Conservation (phyloP, 2,113 vertebrate genomes). For the Mustelus asterias region DNA sequence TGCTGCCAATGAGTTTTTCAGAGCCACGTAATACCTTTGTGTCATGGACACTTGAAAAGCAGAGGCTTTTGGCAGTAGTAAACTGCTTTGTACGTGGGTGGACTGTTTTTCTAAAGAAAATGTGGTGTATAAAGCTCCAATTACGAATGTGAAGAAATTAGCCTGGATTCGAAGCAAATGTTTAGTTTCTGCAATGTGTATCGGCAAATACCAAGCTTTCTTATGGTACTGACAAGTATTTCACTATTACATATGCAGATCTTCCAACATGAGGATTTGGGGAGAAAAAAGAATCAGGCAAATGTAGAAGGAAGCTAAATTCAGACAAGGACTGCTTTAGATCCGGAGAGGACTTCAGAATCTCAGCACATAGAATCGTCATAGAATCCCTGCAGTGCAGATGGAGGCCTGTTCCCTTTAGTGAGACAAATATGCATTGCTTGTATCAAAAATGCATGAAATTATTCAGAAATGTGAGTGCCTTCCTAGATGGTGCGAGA, state of each 20-base stretch:
- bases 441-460: not conserved
- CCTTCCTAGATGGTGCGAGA: not conserved
- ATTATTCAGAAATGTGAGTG: too few species aligned
- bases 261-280: not conserved
- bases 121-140: not conserved
- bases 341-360: not conserved
- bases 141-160: not conserved
- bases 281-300: too few species aligned
- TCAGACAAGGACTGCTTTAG: not conserved
- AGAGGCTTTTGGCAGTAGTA: not conserved
- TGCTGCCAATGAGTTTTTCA: not conserved
- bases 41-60: not conserved
- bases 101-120: not conserved
- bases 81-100: not conserved
- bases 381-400: too few species aligned
- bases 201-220: not conserved
- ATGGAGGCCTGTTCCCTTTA: not conserved
- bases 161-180: not conserved
- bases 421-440: not conserved
- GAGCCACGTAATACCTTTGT: not conserved
- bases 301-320: not conserved
- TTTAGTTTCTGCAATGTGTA: not conserved
- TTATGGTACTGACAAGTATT: not conserved
- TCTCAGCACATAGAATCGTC: not conserved
- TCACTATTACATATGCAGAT: not conserved